Evolutionary conservation across 2,888 invertebrate species (phyloP).

Genomic region (Automeris io): DNA sequence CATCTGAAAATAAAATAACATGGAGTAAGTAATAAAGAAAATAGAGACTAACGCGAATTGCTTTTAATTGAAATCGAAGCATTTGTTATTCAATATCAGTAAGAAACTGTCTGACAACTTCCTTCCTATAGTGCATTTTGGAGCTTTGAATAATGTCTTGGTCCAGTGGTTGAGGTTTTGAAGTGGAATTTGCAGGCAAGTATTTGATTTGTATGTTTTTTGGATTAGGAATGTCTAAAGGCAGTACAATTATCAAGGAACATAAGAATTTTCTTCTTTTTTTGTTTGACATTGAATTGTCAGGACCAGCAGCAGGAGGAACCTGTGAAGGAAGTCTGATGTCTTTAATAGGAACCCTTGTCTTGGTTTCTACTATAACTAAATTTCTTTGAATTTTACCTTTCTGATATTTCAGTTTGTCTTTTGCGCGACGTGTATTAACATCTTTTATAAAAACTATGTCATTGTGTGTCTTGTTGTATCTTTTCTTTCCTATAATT

Average conservation of each 20-base stretch:
- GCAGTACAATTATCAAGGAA: constrained; percentile 20
- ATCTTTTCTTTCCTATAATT: no score
- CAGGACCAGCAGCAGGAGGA: no score
- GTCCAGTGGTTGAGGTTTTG: constrained; percentile 17
- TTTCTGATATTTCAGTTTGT: no score
- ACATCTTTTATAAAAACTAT: no score
- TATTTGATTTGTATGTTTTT: constrained; percentile 19
- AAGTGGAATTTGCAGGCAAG: constrained; percentile 17
- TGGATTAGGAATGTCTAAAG: constrained; percentile 16
- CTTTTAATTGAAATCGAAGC: neutral
- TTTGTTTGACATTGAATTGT: no score
- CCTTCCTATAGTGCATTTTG: constrained; percentile 19
- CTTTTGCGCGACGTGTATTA: no score
- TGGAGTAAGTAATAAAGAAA: neutral
- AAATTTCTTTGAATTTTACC: no score
- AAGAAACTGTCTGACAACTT: constrained; percentile 20
- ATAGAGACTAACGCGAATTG: neutral
- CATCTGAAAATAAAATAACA: constrained; percentile 1
- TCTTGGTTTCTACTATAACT: no score
- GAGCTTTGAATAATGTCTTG: constrained; percentile 17
- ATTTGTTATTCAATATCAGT: constrained; percentile 11
- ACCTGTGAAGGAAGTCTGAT: no score
- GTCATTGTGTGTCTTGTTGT: no score
- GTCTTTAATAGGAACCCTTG: no score
- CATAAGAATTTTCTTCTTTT: constrained; percentile 19